Evolutionary conservation across 2,888 invertebrate genomes (phyloP).

Genomic region (Cybosia mesomella): DNA sequence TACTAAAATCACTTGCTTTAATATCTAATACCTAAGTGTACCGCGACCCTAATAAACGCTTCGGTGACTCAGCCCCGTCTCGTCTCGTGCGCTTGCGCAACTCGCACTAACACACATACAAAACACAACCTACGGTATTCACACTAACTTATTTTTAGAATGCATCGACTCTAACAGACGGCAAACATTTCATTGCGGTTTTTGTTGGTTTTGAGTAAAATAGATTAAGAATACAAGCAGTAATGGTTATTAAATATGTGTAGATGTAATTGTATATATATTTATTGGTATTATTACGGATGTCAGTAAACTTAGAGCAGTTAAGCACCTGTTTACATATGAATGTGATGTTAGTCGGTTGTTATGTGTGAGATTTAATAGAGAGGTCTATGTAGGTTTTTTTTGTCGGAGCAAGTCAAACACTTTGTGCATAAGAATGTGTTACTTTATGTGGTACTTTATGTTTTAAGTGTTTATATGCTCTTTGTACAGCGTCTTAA

Average conservation of each 20-base stretch:
- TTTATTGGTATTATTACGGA: slow-evolving; percentile 67
- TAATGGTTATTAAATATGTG: slow-evolving; percentile 44
- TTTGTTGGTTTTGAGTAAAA: background rate
- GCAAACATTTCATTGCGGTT: slow-evolving; percentile 45
- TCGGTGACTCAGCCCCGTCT: slow-evolving; percentile 76
- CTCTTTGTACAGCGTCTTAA: slow-evolving; percentile 20
- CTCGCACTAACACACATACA: slow-evolving; percentile 56
- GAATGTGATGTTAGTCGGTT: slow-evolving; percentile 66
- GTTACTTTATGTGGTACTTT: slow-evolving; percentile 44
- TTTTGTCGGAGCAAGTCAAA: slow-evolving; percentile 67
- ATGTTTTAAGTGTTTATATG: slow-evolving; percentile 32
- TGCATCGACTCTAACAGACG: slow-evolving; percentile 30
- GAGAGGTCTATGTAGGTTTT: slow-evolving; percentile 70
- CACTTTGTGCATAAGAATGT: slow-evolving; percentile 63
- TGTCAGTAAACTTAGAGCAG: slow-evolving; percentile 78
- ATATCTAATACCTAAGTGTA: slow-evolving; percentile 52
- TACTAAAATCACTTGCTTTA: slow-evolving; percentile 19
- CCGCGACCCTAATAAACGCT: slow-evolving; percentile 62
- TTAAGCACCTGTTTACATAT: slow-evolving; percentile 82
- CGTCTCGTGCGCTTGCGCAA: slow-evolving; percentile 75
- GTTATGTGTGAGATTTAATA: slow-evolving; percentile 77
- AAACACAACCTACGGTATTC: slow-evolving; percentile 54
- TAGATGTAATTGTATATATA: slow-evolving; percentile 32
- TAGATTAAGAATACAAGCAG: slow-evolving; percentile 16
- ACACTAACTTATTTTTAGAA: slow-evolving; percentile 50